Evolutionary conservation across 2,797 vertebrate genomes (phyloP).

Genomic region (Aphelocoma californica): DNA sequence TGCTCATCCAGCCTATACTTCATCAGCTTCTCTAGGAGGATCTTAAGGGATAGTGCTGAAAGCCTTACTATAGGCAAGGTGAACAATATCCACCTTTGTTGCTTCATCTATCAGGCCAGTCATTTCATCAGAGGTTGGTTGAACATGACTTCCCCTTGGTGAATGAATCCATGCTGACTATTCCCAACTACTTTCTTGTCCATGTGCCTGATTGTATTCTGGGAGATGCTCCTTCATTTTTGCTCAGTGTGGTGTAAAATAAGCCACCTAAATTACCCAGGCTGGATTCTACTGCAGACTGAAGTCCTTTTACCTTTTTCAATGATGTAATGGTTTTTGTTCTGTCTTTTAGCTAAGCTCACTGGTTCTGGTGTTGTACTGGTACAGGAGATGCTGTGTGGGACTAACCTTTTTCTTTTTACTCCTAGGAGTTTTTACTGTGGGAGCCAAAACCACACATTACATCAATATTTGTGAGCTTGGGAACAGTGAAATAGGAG

Average conservation of each 20-base stretch:
- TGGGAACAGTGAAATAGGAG: constrained; percentile 34
- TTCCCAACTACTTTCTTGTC: neutral
- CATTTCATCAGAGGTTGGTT: neutral
- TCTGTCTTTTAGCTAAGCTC: neutral
- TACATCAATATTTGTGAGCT: constrained; percentile 2
- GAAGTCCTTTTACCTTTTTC: neutral
- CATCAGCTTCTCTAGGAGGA: neutral
- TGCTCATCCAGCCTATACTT: neutral
- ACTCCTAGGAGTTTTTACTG: neutral
- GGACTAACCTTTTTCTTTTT: neutral
- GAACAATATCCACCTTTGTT: accelerated
- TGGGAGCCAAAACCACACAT: neutral
- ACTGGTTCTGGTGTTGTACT: neutral
- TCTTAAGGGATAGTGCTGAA: neutral
- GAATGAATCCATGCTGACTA: neutral
- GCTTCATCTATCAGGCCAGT: neutral
- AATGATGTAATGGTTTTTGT: neutral
- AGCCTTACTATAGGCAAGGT: neutral
- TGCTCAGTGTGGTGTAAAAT: neutral
- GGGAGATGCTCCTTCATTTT: neutral
- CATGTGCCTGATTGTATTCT: neutral
- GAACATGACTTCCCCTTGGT: neutral
- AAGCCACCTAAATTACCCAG: neutral
- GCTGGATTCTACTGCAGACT: neutral
- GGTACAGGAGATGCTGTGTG: neutral